Conservation (phyloP, 2,113 vertebrate genomes). For the Scalopus aquaticus region DNA sequence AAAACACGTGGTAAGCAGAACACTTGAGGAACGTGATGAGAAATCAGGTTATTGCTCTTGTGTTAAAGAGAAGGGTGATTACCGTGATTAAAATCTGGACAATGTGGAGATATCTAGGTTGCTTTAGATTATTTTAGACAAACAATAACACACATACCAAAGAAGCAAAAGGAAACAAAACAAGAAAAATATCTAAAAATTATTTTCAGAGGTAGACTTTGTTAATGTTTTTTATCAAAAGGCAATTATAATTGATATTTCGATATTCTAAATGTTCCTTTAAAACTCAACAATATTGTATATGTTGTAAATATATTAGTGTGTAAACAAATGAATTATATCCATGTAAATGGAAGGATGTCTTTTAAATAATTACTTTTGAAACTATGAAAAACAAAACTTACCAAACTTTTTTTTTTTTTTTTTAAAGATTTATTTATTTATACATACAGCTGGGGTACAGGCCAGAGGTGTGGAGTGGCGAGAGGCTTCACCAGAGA, state of each 20-base stretch:
- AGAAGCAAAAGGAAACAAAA: background rate
- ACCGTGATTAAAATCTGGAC: background rate
- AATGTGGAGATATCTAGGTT: background rate
- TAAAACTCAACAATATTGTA: background rate
- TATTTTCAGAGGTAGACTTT: background rate
- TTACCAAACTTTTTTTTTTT: background rate
- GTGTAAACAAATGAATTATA: background rate
- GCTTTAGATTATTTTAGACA: background rate
- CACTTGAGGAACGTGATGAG: background rate
- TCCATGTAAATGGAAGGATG: background rate
- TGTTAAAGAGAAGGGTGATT: background rate
- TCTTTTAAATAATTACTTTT: constrained; percentile 44
- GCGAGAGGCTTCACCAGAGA: too few species aligned
- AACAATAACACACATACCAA: background rate
- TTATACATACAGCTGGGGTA: too few species aligned
- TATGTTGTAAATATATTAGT: background rate
- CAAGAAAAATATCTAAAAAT: background rate
- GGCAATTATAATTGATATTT: background rate
- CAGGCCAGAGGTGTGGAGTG: too few species aligned
- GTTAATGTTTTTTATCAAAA: background rate
- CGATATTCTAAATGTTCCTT: background rate
- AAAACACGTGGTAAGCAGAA: background rate
- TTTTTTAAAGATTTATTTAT: too few species aligned
- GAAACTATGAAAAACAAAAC: constrained; percentile 14
- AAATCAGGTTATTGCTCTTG: background rate